phyloP scores from a whole-genome alignment of 2,113 vertebrate genomes.

The Nyctereutes procyonoides region DNA sequence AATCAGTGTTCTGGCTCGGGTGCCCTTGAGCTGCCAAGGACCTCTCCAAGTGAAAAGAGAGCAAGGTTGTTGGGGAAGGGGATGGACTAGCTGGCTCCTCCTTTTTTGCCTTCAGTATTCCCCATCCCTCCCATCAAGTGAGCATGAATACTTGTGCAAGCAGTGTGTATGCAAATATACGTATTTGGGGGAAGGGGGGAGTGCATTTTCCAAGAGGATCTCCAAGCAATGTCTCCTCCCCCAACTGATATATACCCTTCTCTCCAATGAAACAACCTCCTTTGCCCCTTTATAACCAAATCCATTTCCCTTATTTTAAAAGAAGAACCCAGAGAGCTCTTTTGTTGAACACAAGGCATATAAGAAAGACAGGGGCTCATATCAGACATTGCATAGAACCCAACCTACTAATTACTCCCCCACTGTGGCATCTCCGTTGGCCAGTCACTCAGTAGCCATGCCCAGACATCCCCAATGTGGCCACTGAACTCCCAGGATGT shows the following conservation, averaged over 20 bases:
- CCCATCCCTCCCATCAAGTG: neutral
- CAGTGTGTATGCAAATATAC: neutral
- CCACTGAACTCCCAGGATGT: neutral
- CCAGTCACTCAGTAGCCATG: neutral
- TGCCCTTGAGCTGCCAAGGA: neutral
- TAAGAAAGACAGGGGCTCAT: neutral
- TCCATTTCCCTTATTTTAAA: neutral
- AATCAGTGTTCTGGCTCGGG: neutral
- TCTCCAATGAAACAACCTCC: neutral
- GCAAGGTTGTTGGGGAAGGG: neutral
- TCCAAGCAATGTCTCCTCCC: neutral
- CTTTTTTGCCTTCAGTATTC: neutral
- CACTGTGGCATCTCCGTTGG: neutral
- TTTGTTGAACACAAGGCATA: neutral
- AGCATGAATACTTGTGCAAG: neutral
- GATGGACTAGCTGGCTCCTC: neutral
- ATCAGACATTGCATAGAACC: neutral
- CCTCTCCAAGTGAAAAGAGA: neutral
- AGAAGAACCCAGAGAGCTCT: neutral
- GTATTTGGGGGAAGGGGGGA: neutral
- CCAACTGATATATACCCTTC: neutral
- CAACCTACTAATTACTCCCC: neutral
- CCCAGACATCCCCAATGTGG: neutral
- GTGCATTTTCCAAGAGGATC: neutral
- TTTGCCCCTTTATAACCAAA: constrained; percentile 9